Conservation (phyloP, 2,888 invertebrate species). For the Magallana nippona region DNA sequence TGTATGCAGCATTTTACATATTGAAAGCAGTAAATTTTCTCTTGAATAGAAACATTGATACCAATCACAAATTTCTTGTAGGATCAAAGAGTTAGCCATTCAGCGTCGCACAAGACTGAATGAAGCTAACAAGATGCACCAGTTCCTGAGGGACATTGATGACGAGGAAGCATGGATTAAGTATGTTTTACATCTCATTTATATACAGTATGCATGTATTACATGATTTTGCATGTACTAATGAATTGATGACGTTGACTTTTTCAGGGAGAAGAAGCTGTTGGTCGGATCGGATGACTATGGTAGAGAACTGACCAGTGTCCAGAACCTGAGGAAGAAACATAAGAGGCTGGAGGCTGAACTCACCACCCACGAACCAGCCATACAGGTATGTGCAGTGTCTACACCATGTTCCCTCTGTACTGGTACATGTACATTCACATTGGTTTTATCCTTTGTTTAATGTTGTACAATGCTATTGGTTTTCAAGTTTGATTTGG, state of each 20-base stretch:
- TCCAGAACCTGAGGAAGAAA: conserved; percentile 98
- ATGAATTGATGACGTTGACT: neutral
- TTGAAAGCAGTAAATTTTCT: no score
- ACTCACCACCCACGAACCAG: conserved; percentile 97
- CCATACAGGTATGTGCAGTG: conserved; percentile 86
- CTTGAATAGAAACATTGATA: no score
- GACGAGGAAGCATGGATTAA: conserved; percentile 99
- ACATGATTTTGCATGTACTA: neutral
- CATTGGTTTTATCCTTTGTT: neutral
- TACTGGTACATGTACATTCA: neutral
- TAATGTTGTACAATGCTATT: no score
- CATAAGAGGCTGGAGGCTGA: conserved; percentile 99
- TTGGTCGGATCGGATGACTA: conserved; percentile 98
- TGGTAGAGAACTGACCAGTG: conserved; percentile 97
- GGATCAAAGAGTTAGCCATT: conserved; percentile 94
- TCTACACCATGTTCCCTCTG: no score
- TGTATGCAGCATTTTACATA: no score
- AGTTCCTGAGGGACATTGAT: conserved; percentile 99
- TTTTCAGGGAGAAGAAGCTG: conserved; percentile 93
- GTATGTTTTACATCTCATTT: conserved; percentile 79
- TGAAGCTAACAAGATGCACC: conserved; percentile 98
- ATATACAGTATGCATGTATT: no score
- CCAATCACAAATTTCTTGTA: conserved; percentile 50
- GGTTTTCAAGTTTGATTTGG: no score
- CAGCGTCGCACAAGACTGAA: conserved; percentile 94